Evolutionary conservation across 2,888 invertebrate genomes (phyloP).

Genomic region (Taenaris catops): DNA sequence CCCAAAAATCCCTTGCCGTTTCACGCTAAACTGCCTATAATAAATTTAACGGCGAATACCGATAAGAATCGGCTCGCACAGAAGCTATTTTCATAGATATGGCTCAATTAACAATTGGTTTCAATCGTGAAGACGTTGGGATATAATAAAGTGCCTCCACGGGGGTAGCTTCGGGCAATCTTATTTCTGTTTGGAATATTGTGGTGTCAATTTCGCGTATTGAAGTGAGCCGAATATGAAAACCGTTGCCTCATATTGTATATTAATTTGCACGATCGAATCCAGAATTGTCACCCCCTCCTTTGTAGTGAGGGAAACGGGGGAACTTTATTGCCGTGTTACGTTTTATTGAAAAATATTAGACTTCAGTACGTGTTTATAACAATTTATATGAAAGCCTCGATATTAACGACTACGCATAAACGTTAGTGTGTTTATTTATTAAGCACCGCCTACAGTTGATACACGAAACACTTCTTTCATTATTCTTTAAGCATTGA

Average conservation of each 20-base stretch:
- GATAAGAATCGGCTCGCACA: constrained; percentile 72
- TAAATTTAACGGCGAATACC: constrained; percentile 73
- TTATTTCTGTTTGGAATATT: constrained; percentile 79
- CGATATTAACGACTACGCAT: constrained; percentile 3
- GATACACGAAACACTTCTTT: too few species aligned
- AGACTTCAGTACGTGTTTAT: constrained; percentile 8
- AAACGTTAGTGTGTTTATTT: too few species aligned
- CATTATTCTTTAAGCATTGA: too few species aligned
- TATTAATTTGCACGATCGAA: constrained; percentile 52
- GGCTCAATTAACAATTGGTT: constrained; percentile 80
- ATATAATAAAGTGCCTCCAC: constrained; percentile 70
- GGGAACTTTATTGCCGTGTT: constrained; percentile 23
- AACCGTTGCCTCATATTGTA: constrained; percentile 56
- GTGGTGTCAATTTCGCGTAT: constrained; percentile 78
- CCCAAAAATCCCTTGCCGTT: constrained; percentile 46
- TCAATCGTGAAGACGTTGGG: constrained; percentile 77
- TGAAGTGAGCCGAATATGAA: constrained; percentile 66
- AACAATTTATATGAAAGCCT: constrained; percentile 10
- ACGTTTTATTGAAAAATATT: constrained; percentile 17
- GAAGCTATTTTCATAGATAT: constrained; percentile 78
- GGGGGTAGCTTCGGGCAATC: constrained; percentile 62
- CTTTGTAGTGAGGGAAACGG: constrained; percentile 23
- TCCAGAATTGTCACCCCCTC: constrained; percentile 34
- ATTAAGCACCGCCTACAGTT: too few species aligned
- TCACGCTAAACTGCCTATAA: constrained; percentile 50